Evolutionary conservation across 2,888 invertebrate species (phyloP), one percentile per base, ranked within the genome.

Genomic region (Dasypogon diadema): DNA sequence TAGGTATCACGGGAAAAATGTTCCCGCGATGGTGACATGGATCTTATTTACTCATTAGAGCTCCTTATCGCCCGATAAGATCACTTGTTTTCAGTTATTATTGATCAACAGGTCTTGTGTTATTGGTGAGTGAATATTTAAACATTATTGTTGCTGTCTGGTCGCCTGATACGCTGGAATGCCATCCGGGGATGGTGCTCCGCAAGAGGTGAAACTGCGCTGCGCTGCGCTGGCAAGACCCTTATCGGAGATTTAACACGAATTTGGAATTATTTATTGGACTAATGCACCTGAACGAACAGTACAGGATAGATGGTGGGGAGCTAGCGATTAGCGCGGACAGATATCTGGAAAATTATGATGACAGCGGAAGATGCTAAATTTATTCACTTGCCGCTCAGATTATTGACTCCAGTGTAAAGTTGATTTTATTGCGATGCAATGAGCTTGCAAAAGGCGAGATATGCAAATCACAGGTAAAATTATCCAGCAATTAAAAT

Each of bases 91-190:
- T 54, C 76, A 73, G 73, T 76, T 76, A 76, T 76, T 76, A 76
- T 72, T 73, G 76, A 76, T 76, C 76, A 76, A 76, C 76, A 76
- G 76, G 76, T 73, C 76, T 76, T 76, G 42, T 76, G 76, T 76
- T 76, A 76, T 76, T 74, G 74, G 74, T 74, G 74, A 74, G 60
- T 60, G 74, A 74, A 74, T 74, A 74, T 74, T 74, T 74, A 74
- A 74, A 74, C 74, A 74, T 74, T 74, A 74, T 74, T 74, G 74
- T 74, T 63, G 60, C 48, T 74, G 74, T 74, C 74, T 74, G 48
- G 46, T 58, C 54, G 70, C 21, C 24, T 30, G 70, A 70, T 70
- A 70, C 48, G 65, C 22, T 34, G 18, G 37, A 60, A 34, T 63
- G 4, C 22, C n/a, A 12, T 12, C 2, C 12, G 6, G 42, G 42